Evolutionary conservation across 2,113 vertebrate genomes (phyloP).

Genomic region (Channa maculata): DNA sequence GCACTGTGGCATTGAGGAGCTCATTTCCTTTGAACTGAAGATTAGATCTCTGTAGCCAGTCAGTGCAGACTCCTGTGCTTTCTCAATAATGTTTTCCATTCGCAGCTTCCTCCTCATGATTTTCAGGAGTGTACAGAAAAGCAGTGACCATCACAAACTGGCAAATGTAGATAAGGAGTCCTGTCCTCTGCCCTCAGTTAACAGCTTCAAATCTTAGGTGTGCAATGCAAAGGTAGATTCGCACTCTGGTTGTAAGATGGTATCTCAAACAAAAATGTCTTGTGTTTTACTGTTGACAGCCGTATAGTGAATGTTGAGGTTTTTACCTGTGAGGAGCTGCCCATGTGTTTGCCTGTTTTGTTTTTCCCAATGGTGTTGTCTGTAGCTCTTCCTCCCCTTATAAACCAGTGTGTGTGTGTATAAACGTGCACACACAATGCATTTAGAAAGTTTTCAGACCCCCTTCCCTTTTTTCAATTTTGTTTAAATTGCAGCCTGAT

Average conservation of each 20-base stretch:
- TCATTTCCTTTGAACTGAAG: slow-evolving; percentile 7
- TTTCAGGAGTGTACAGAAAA: slow-evolving; percentile 2
- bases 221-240: neutral
- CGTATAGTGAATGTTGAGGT: slow-evolving; percentile 65
- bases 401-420: neutral
- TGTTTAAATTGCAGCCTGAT: too few relatives aligned
- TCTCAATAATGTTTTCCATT: neutral
- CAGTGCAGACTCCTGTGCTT: neutral
- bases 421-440: too few relatives aligned
- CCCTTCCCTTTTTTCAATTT: too few relatives aligned
- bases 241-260: slow-evolving; percentile 13
- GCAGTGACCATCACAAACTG: neutral
- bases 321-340: slow-evolving; percentile 62
- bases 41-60: slow-evolving; percentile 11
- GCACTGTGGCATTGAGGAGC: slow-evolving; percentile 1
- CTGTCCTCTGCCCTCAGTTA: neutral
- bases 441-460: too few relatives aligned
- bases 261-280: slow-evolving; percentile 35
- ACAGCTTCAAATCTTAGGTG: slow-evolving; percentile 16
- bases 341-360: slow-evolving; percentile 59
- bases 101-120: neutral
- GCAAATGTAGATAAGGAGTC: neutral
- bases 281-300: slow-evolving; percentile 56
- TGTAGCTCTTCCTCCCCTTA: neutral
- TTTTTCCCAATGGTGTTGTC: slow-evolving; percentile 35